Evolutionary conservation across 2,888 invertebrate species (phyloP), one percentile per base, ranked within the genome.

Genomic region (Cheilosia scutellata): DNA sequence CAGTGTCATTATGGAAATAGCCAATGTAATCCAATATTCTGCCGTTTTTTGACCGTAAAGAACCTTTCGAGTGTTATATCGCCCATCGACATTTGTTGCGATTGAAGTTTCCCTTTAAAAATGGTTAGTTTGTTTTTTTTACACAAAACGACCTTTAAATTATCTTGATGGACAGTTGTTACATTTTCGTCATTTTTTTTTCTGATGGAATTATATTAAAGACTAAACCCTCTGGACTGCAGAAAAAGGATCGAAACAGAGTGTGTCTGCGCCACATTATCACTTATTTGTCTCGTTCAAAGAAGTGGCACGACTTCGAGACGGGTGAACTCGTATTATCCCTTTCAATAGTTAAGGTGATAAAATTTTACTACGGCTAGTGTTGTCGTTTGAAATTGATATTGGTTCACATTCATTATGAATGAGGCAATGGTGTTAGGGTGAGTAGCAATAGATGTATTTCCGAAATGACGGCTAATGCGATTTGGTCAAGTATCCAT

Each of bases 401-500:
- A 86, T 77, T 82, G 82, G 53, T 40, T 60, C 63, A 55, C 65
- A 16, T 86, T 86, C 71, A 72, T 86, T 80, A 76, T 86, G 71
- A 76, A 86, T 71, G 66, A 70, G 51, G 29, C 42, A 11, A n/a
- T 2, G n/a, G 20, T 5, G n/a, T 11, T 7, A 20, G 51, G 49
- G 63, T 37, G 57, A 3, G 11, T 13, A 11, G 31, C 7, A 13
- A 31, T 16, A 74, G 57, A 72, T 72, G 60, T 63, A 76, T 75
- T 68, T 82, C 27, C 53, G 57, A 74, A 75, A 55, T 62, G 68
- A 51, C 58, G 65, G 40, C 42, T 82, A 82, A 86, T 86, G 82
- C 71, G 82, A 77, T 86, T 77, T 77, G 80, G 86, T 82, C 82
- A 86, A 82, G 76, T 86, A 51, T 33, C 82, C 68, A 82, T 82